Base-by-base conservation (phyloP, 2,113 vertebrate species). In the Python bivittatus region DNA sequence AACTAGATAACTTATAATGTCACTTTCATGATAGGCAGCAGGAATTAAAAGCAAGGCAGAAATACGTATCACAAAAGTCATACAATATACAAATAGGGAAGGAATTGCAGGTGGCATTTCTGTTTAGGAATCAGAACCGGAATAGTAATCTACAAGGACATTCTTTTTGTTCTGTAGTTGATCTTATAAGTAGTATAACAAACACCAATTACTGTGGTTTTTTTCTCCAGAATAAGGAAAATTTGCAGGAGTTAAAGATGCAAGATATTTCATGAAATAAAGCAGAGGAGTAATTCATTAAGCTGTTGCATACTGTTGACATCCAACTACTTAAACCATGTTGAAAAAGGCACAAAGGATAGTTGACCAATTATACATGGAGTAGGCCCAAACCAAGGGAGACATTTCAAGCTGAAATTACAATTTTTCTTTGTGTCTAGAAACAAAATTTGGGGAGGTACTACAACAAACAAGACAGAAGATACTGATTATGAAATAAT, bases 31-130 rank as follows among this genome's bases (percentile, higher is more conserved):
- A 8, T 25, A 10, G 61, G 52, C 0, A 48, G 91, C 4, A 53
- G 64, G 48, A 89, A 92, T 38, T 84, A 88, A 72, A n/a, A 27
- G 94, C 29, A 57, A 12, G 61, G 13, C 84, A 3, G 0, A 88
- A 68, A 91, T 0, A 2, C 1, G 2, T 1, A 12, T 88, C 33
- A 60, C 4, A 6, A 8, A 22, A 68, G 85, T 1, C 23, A 86
- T 22, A 0, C 0, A 48, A 44, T 1, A 0, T 84, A 85, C 1
- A 0, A 84, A 61, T 4, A 56, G 57, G 42, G 52, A 44, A 22
- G n/a, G 58, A 56, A 90, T 29, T 29, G 57, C 1, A 0, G 54
- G 17, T 38, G 4, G 2, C 25, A 79, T 90, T 48, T 90, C 42
- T 89, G 44, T 93, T 38, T 6, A 22, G 25, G 68, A 53, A 44